Percentiles rank a stretch among this genome's conserved stretches.
These are phyloP conservation scores for Nezara viridula DNA, from an alignment of 2,888 invertebrate species.

Conservation along the genomic window DNA sequence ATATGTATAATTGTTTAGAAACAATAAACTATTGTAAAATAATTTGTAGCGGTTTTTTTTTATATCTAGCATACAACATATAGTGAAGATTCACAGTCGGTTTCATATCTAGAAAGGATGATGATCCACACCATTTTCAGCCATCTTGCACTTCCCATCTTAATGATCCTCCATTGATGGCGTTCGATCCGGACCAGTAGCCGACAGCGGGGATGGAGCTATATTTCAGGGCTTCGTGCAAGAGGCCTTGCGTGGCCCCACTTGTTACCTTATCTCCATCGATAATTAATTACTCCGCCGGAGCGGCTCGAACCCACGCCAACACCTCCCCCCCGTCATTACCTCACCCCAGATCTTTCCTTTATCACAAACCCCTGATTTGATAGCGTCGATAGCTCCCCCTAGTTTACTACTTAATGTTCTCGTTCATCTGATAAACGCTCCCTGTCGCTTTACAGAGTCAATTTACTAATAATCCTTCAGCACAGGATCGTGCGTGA, in stretches of 20 bases:
- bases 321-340: constrained; percentile 22
- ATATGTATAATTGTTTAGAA: no score
- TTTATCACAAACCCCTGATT: not conserved
- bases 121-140: not conserved
- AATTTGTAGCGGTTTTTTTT: no score
- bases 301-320: not conserved
- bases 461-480: constrained; percentile 32
- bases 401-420: constrained; percentile 28
- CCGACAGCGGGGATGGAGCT: not conserved
- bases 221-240: not conserved
- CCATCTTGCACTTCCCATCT: not conserved
- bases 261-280: constrained; percentile 35
- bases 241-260: not conserved
- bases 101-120: no score
- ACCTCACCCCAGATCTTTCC: not conserved
- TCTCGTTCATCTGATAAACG: not conserved
- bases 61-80: no score
- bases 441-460: not conserved
- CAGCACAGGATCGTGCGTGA: constrained; percentile 4
- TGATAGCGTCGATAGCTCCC: not conserved
- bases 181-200: not conserved
- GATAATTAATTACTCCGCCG: not conserved
- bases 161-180: not conserved
- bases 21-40: no score
- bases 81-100: no score